Base-by-base conservation (phyloP, 1,140 invertebrate species). In the Papilio polytes region DNA sequence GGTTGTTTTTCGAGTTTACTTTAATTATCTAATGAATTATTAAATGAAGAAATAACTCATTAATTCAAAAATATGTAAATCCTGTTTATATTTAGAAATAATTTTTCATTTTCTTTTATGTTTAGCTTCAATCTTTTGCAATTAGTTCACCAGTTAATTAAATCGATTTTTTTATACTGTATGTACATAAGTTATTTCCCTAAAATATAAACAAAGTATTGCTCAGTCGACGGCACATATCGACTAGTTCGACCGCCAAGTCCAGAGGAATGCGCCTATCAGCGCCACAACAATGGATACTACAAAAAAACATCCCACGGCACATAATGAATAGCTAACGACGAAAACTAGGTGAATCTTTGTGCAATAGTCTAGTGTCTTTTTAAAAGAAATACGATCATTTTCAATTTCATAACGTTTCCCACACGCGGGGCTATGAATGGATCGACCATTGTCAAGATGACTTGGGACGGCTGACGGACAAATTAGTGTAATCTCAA, bases 331-430 rank as follows among this genome's bases (percentile, higher is more conserved):
- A 94, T 94, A 94, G 92, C 88, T 94, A 92, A 92, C 92, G 86
- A 91, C 93, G 90, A 94, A 94, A 94, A 94, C 92, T 94, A 94
- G 93, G 93, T 94, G 93, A 93, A 94, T 94, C 93, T 92, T 94
- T 94, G 92, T 94, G 92, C 93, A 94, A 94, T 90, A 88, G 90
- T 86, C 86, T 85, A 83, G 91, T 90, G 92, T 94, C 87, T 94
- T 94, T 41, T 93, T 93, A 91, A 91, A 93, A 93, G 92, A 94
- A 94, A 94, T 94, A 94, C 91, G 92, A 94, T 94, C 91, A 94
- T 94, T 93, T 92, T 93, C 90, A 94, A 94, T 94, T 94, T 94
- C 93, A 92, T 90, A 91, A 94, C 82, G 82, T 89, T 94, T 94
- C 93, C 92, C 93, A 94, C 93, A 94, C 85, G 85, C 80, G 85